Evolutionary conservation across 1,140 invertebrate genomes (phyloP).

Genomic region (Dreissena polymorpha): DNA sequence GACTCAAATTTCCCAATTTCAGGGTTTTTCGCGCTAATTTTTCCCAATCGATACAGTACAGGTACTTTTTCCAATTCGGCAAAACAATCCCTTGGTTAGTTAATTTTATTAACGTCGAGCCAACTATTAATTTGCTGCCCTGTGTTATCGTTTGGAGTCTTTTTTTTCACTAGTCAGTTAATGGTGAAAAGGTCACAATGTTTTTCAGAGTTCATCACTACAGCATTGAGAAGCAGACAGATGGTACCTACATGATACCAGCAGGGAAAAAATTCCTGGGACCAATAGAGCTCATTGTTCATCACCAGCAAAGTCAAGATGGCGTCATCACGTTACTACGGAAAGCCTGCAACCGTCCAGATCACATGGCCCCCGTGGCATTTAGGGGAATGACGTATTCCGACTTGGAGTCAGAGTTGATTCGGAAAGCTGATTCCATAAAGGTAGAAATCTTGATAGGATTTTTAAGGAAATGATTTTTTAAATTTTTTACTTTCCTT

Average conservation of each 20-base stretch:
- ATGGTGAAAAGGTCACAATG: no score
- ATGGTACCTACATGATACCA: slow-evolving; percentile 76
- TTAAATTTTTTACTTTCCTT: no score
- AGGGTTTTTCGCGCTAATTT: no score
- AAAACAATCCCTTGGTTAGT: no score
- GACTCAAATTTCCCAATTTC: no score
- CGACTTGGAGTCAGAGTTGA: slow-evolving; percentile 77
- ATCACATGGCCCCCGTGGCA: slow-evolving; percentile 77
- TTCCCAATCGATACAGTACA: no score
- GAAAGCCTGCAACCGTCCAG: slow-evolving; percentile 74
- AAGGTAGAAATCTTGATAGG: slow-evolving; percentile 31
- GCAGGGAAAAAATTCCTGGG: slow-evolving; percentile 74
- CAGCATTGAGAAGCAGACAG: slow-evolving; percentile 76
- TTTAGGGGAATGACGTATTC: slow-evolving; percentile 79
- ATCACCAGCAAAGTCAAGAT: slow-evolving; percentile 72
- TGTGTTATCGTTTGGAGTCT: no score
- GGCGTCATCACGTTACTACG: slow-evolving; percentile 77
- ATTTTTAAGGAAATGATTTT: no score
- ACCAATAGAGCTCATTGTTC: slow-evolving; percentile 76
- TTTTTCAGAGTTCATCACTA: slow-evolving; percentile 77
- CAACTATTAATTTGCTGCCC: no score
- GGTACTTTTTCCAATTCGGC: no score
- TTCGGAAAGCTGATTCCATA: slow-evolving; percentile 73
- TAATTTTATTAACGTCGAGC: not conserved
- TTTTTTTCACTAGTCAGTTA: no score